Conservation (phyloP, 2,113 vertebrate species). For the Corythornis cristatus region DNA sequence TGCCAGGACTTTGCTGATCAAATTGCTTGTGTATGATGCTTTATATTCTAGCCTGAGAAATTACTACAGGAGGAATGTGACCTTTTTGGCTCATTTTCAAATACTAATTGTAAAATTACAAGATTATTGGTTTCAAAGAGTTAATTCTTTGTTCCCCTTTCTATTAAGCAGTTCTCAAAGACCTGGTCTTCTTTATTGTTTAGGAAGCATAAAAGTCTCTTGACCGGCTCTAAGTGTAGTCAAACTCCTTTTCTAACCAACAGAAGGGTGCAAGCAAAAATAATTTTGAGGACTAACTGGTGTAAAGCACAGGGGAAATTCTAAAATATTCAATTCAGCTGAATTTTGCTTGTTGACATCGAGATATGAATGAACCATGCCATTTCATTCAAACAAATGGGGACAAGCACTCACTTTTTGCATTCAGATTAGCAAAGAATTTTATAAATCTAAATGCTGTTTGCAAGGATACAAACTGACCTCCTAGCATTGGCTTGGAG, state of each 20-base stretch:
- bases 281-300: background rate
- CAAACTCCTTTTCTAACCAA: background rate
- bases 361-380: background rate
- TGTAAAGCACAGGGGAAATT: background rate
- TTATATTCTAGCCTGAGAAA: slow-evolving; percentile 40
- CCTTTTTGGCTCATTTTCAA: slow-evolving; percentile 45
- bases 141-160: slow-evolving; percentile 61
- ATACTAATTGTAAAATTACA: slow-evolving; percentile 39
- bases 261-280: background rate
- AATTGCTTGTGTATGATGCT: slow-evolving; percentile 25
- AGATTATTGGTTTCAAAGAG: slow-evolving; percentile 28
- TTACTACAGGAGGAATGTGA: slow-evolving; percentile 16
- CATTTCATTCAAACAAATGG: background rate
- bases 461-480: background rate
- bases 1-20: slow-evolving; percentile 25
- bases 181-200: background rate
- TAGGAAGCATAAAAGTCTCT: background rate
- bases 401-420: background rate
- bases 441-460: background rate
- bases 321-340: background rate
- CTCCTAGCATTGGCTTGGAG: background rate
- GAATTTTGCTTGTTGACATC: background rate
- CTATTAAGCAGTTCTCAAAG: slow-evolving; percentile 38
- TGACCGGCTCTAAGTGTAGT: background rate
- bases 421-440: background rate